Evolutionary conservation across 2,888 invertebrate genomes (phyloP), one percentile per base, ranked within the genome.

Genomic region (Apotomis capreana): DNA sequence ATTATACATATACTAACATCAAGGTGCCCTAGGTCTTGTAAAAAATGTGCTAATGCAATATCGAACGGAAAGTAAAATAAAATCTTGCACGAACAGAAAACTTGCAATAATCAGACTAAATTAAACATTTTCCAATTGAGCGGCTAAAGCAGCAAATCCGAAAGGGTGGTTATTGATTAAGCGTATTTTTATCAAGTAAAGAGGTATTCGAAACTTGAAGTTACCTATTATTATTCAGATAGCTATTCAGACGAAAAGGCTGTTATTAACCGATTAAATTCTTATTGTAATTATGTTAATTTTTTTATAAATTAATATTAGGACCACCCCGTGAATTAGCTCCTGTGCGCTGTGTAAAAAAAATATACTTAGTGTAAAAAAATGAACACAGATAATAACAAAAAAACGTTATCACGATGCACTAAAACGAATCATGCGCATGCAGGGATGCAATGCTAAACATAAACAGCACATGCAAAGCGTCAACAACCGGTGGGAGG

Each of bases 401-500:
- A 57, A 63, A 52, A 74, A 62, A 70, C 51, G 70, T 6, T 40
- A 65, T 69, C 49, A 74, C 68, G 55, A 70, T 72, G 52, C 70
- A 60, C 58, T 15, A 70, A 58, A 72, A 60, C 73, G 65, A 64
- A 51, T 59, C 73, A 76, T 80, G 76, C 78, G 75, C 76, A 79
- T 78, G 77, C 78, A 79, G 74, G 57, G 77, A 79, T 78, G 77
- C 78, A 79, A 74, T 58, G 77, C 61, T 12, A 69, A 40, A 49
- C 58, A 44, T 12, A 63, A 70, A 69, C 58, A 37, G 62, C 49
- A 68, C 72, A 68, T 63, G 69, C 74, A 76, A 75, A 59, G 70
- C 69, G 78, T 78, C 15, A 15, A 51, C 75, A 81, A 79, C 79
- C 76, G 75, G 79, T 79, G 78, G 77, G 64, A 77, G 82, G 84